These are phyloP conservation scores for Tinea trinotella DNA, from an alignment of 2,888 invertebrate genomes.

Conservation along the genomic window DNA sequence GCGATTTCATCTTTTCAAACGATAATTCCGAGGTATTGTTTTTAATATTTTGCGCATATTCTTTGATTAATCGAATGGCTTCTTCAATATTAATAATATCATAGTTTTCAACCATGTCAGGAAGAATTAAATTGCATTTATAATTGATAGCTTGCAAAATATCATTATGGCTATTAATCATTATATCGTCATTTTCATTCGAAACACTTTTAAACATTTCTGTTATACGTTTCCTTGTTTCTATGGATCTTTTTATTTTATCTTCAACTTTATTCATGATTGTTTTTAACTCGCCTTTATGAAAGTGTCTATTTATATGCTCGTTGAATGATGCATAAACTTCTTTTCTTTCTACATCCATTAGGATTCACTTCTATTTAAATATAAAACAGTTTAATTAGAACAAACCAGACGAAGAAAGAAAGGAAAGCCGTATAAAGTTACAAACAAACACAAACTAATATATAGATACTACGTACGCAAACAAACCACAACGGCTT, in stretches of 20 bases:
- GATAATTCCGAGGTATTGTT: conserved; percentile 28
- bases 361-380: too few relatives aligned
- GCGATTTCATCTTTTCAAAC: not conserved
- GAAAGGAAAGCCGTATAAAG: too few relatives aligned
- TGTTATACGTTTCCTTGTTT: not conserved
- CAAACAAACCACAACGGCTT: too few relatives aligned
- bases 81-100: conserved; percentile 28
- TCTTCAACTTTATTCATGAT: not conserved
- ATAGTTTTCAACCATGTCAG: conserved; percentile 41
- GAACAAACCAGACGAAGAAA: too few relatives aligned
- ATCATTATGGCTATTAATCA: not conserved
- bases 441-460: too few relatives aligned
- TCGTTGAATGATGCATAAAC: not conserved
- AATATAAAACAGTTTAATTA: too few relatives aligned
- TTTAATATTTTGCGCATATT: conserved; percentile 46
- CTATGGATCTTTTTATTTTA: not conserved
- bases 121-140: conserved; percentile 35
- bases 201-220: not conserved
- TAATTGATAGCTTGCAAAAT: conserved; percentile 2
- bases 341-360: not conserved
- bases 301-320: not conserved
- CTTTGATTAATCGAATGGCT: conserved; percentile 43
- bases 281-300: not conserved
- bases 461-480: too few relatives aligned
- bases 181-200: not conserved